Evolutionary conservation across 1,140 invertebrate species (phyloP).

Genomic region (Hycleus cichorii): DNA sequence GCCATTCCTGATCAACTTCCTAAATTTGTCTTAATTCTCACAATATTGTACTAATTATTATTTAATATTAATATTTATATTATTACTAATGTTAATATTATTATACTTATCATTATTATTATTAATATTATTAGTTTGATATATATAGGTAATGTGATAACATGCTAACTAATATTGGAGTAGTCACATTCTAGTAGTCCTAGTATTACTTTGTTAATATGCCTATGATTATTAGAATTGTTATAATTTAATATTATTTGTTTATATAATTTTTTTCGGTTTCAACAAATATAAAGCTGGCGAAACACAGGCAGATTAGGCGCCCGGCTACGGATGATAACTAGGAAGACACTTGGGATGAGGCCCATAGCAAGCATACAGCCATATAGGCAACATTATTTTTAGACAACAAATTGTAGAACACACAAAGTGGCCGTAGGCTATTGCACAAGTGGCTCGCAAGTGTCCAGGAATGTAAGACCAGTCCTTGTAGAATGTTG

Average conservation of each 20-base stretch:
- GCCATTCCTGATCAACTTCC: not conserved
- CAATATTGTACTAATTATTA: not conserved
- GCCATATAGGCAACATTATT: slow-evolving; percentile 11
- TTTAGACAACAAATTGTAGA: slow-evolving; percentile 1
- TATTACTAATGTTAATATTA: not conserved
- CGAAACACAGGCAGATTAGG: slow-evolving; percentile 11
- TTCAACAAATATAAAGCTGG: slow-evolving; percentile 19
- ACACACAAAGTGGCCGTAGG: slow-evolving; percentile 19
- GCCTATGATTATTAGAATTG: not conserved
- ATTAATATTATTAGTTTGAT: not conserved
- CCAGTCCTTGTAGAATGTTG: slow-evolving; percentile 8
- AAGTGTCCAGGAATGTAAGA: slow-evolving; percentile 33
- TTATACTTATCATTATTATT: not conserved
- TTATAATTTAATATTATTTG: not conserved
- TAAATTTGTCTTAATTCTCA: not conserved
- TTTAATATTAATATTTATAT: not conserved
- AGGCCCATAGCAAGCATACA: slow-evolving; percentile 22
- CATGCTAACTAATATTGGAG: not conserved
- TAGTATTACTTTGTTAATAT: not conserved
- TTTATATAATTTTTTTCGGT: not conserved
- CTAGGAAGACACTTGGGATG: slow-evolving; percentile 33
- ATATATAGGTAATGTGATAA: not conserved
- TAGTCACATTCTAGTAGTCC: slow-evolving; percentile 5
- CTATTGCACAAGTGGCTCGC: slow-evolving; percentile 30
- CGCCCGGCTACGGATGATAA: slow-evolving; percentile 19